Base-by-base conservation (phyloP, 2,113 vertebrate species). In the Podarcis muralis region DNA sequence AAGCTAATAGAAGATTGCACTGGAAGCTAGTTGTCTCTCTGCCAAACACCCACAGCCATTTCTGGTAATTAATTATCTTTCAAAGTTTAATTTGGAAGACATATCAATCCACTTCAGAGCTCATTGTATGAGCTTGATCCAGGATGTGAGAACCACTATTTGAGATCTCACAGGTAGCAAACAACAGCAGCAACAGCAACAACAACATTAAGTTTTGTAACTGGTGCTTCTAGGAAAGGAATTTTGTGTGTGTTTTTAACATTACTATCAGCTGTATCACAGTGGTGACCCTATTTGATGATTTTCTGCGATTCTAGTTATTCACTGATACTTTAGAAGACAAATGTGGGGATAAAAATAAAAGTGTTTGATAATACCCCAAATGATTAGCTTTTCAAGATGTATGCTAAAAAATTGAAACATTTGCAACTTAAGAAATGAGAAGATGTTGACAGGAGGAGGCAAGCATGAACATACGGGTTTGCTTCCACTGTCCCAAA, bases 41-140 rank as follows among this genome's bases (percentile, higher is more conserved):
- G 78, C 68, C 40, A 53, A 78, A 8, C 71, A 53, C 37, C 84
- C 84, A 68, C 40, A 43, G 9, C 32, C 79, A 69, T 57, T 82
- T 69, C 79, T 83, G 71, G 68, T 81, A 81, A 69, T 68, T 59
- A 75, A 57, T n/a, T 76, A 25, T 59, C 62, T 76, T 77, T 69
- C 35, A 86, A 83, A 86, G 84, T 90, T 90, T 75, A 69, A 59
- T 53, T 76, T 74, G 74, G 78, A 35, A 53, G 79, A 12, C 80
- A 18, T 23, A 32, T 68, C 59, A 68, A 57, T 22, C 78, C 12
- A 69, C 27, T 77, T n/a, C 84, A 37, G 40, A 81, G 72, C 74
- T 77, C 62, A 35, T 35, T 53, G 65, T 37, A 78, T 11, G 81
- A 78, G 40, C 23, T 78, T 78, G 68, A 15, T 53, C 72, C 40